Evolutionary conservation across 2,797 vertebrate species (phyloP).

Genomic region (Enteromius radiatus): DNA sequence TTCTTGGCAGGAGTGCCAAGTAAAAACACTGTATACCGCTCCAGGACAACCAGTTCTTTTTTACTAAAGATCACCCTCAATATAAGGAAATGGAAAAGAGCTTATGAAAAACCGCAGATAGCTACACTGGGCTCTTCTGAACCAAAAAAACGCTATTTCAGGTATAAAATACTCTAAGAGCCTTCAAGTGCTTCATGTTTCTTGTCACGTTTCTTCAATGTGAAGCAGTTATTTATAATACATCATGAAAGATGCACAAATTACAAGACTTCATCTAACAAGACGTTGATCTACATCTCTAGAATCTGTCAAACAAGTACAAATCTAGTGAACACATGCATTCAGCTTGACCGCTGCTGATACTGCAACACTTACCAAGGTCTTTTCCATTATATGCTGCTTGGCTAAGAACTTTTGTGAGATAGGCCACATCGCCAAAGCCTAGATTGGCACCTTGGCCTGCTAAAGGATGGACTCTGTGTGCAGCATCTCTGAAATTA

Average conservation of each 20-base stretch:
- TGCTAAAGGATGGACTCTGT: slow-evolving; percentile 95
- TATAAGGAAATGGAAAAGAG: slow-evolving; percentile 68
- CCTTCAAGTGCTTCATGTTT: not conserved
- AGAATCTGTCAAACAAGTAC: not conserved
- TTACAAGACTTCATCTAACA: not conserved
- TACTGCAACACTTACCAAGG: slow-evolving; percentile 83
- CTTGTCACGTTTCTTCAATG: slow-evolving; percentile 15
- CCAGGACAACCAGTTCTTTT: slow-evolving; percentile 69
- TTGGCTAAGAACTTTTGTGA: slow-evolving; percentile 87
- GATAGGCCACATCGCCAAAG: slow-evolving; percentile 91
- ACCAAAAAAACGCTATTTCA: slow-evolving; percentile 21
- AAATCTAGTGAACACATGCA: not conserved
- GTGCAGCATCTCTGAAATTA: slow-evolving; percentile 90
- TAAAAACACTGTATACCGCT: slow-evolving; percentile 63
- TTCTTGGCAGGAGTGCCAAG: slow-evolving; percentile 56
- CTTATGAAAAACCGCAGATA: slow-evolving; percentile 64
- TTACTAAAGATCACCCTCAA: slow-evolving; percentile 64
- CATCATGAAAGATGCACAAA: not conserved
- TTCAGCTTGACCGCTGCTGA: not conserved
- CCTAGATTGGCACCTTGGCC: slow-evolving; percentile 98
- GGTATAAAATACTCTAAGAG: slow-evolving; percentile 25
- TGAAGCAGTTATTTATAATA: slow-evolving; percentile 6
- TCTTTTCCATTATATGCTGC: slow-evolving; percentile 94
- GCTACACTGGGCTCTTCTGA: not conserved
- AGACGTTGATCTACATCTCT: slow-evolving; percentile 13